Evolutionary conservation across 2,888 invertebrate species (phyloP).

Genomic region (Rhodophaea formosa): DNA sequence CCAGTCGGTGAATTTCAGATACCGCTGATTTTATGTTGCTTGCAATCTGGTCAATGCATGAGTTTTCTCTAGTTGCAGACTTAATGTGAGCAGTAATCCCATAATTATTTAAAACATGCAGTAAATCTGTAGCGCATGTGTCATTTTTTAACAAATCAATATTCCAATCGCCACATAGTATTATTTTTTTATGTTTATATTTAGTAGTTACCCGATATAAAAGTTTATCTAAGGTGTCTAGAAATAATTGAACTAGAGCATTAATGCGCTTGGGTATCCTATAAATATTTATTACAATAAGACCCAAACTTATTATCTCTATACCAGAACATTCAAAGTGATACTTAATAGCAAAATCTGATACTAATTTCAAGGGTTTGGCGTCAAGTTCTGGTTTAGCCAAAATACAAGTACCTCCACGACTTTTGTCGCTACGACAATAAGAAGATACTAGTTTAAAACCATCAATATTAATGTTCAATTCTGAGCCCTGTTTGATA

Average conservation of each 20-base stretch:
- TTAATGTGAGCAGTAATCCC: no score
- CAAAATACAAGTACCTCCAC: neutral
- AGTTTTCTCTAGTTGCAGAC: conserved; percentile 13
- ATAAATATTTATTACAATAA: no score
- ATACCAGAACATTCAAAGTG: neutral
- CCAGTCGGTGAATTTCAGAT: neutral
- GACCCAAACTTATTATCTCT: neutral
- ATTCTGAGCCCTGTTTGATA: no score
- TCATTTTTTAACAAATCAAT: no score
- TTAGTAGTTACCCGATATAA: no score
- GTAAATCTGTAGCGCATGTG: no score
- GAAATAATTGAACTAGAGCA: neutral
- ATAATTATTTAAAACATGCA: no score
- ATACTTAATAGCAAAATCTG: no score
- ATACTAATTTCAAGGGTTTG: neutral
- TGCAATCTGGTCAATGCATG: conserved; percentile 19
- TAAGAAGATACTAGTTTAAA: no score
- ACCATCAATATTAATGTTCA: no score
- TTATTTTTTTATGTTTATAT: no score
- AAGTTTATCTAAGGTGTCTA: conserved; percentile 8
- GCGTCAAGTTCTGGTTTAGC: neutral
- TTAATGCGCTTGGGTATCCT: neutral
- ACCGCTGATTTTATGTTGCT: conserved; percentile 8
- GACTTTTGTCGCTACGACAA: neutral
- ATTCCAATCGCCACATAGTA: no score